Evolutionary conservation across 2,797 vertebrate genomes (phyloP), one percentile per base, ranked within the genome.

Genomic region (Malurus leucopterus): DNA sequence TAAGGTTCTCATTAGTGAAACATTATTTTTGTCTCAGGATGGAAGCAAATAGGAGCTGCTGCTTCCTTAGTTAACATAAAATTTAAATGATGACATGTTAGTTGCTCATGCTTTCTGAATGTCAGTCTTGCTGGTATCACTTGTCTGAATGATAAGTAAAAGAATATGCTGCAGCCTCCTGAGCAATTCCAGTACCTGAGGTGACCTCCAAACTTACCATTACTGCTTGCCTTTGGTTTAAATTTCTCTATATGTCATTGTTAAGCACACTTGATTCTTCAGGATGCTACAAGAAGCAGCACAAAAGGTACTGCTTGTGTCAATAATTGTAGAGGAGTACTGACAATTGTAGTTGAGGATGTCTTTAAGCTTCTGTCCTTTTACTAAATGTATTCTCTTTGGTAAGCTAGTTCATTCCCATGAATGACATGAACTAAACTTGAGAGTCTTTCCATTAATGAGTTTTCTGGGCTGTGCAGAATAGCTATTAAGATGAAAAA

Each of bases 381-480:
- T 91, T 91, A 95, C 67, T n/a, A 90, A 95, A 83, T 61, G 63
- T 23, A 44, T 88, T 93, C 54, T 91, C 81, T 86, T 86, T 89
- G 69, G 61, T 88, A 79, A 71, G 80, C 50, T 64, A 59, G 53
- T 92, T 86, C 83, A 61, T 92, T 94, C 61, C 53, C 36, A 36
- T 89, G 90, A 92, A 96, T 93, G 69, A 91, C 72, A 78, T 93
- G 74, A 86, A 90, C 83, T 80, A 71, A 74, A 81, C 92, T 89
- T 92, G 89, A 96, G 89, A 95, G 57, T 88, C 44, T 91, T 77
- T 70, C 78, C 24, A 76, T 90, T 95, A 93, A 94, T 94, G 93
- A 95, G 77, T 96, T 93, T 96, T 95, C 88, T 26, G 41, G 81
- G 49, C 89, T 87, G 91, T 96, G 92, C 87, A 90, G 95, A 97